phyloP scores from a whole-genome alignment of 2,888 invertebrate genomes.

The Deilephila elpenor region DNA sequence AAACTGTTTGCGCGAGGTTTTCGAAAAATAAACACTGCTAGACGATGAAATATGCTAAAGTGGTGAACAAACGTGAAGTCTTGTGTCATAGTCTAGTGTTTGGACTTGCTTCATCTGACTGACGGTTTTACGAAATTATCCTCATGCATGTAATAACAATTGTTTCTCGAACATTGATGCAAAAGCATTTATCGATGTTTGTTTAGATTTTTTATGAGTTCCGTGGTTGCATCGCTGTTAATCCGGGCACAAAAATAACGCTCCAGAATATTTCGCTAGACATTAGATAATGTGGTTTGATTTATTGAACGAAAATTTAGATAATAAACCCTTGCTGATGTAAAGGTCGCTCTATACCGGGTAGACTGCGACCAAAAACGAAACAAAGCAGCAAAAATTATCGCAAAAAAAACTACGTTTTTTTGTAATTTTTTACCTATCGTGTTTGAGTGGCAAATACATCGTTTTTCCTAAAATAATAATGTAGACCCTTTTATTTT shows the following conservation, averaged over 20 bases:
- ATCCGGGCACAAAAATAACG: neutral
- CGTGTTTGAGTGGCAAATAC: too few species aligned
- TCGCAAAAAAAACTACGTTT: too few species aligned
- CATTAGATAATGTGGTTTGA: neutral
- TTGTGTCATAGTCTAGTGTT: constrained; percentile 47
- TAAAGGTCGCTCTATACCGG: too few species aligned
- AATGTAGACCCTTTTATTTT: too few species aligned
- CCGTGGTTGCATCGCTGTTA: neutral
- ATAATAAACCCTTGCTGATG: neutral
- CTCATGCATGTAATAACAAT: constrained; percentile 28
- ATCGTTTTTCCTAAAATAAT: too few species aligned
- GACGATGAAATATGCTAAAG: constrained; percentile 52
- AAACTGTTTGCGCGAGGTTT: constrained; percentile 41
- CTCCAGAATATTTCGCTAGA: neutral
- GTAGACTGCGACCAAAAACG: too few species aligned
- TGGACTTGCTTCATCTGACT: constrained; percentile 51
- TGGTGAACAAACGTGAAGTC: constrained; percentile 49
- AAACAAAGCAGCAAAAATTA: too few species aligned
- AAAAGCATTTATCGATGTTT: neutral
- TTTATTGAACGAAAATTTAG: neutral
- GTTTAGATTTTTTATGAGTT: constrained; percentile 10
- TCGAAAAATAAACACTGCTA: constrained; percentile 50
- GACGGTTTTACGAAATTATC: constrained; percentile 41
- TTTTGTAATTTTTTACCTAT: too few species aligned
- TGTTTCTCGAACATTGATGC: neutral